Evolutionary conservation across 2,888 invertebrate genomes (phyloP), one percentile per base, ranked within the genome.

Genomic region (Drosophila mimetica): DNA sequence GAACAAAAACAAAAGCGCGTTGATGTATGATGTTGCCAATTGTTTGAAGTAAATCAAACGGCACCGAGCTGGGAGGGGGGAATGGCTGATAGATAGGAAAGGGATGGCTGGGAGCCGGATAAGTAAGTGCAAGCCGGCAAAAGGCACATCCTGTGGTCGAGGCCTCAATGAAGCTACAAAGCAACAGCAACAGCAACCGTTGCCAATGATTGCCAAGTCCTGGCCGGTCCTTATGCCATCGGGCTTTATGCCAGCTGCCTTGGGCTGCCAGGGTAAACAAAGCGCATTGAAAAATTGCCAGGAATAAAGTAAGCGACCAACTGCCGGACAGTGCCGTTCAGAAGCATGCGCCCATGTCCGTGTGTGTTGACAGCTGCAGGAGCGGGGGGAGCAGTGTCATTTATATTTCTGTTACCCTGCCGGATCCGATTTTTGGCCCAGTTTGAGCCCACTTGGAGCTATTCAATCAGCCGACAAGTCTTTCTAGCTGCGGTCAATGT

Each of bases 11-110:
- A 58, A 78, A 54, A 71, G 75, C 71, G 83, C 83, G 80, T 87
- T 87, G 85, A 87, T 85, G 85, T 87, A 87, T 87, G 85, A 87
- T 85, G 85, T 86, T 87, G 83, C 86, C 87, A 85, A 85, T 85
- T 87, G 85, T 86, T 86, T 79, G 85, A 85, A 85, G 81, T 85
- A 85, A 85, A 85, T 85, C 86, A 85, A 87, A 83, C 74, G 79
- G 66, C 53, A 65, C 60, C 46, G 59, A 59, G 59, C 53, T 58
- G 42, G 42, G 61, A 25, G 42, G 42, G 42, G 61, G 22, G 42
- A 34, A 41, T 36, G 28, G 32, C 25, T 32, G 58, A 36, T 36
- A n/a, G 47, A 41, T 22, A 53, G 44, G 48, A 13, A 54, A 61
- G 60, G 60, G 54, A 44, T 37, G 42, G 46, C 51, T 44, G 72